A percentile compares a stretch with the other conserved stretches of the same genome.
phyloP scores from a whole-genome alignment of 2,113 vertebrate genomes.

The Xenopus borealis region DNA sequence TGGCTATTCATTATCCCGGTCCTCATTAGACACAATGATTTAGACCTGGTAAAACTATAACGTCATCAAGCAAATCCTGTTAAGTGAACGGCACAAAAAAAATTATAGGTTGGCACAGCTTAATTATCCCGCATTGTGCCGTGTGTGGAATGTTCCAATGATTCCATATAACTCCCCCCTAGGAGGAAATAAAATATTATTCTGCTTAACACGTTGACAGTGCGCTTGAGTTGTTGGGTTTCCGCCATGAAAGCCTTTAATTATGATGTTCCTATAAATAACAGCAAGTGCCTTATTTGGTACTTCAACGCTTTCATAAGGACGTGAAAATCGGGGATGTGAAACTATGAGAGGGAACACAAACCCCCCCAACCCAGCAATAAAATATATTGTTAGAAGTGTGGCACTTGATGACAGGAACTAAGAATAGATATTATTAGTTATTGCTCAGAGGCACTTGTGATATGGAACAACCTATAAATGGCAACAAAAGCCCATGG shows the following conservation, averaged over 20 bases:
- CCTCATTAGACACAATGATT: conserved; percentile 32
- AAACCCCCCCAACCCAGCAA: background rate
- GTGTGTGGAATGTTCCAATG: no score
- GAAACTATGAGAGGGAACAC: background rate
- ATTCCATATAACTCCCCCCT: background rate
- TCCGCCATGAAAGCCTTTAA: conserved; percentile 5
- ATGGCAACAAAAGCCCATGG: no score
- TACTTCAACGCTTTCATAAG: background rate
- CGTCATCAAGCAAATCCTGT: conserved; percentile 22
- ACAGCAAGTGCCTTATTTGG: conserved; percentile 1
- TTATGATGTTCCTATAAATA: conserved; percentile 30
- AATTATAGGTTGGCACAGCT: conserved; percentile 16
- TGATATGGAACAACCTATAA: no score
- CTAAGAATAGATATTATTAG: no score
- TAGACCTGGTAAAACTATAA: background rate
- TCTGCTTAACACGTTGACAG: background rate
- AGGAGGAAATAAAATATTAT: background rate
- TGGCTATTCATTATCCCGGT: background rate
- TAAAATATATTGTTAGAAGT: no score
- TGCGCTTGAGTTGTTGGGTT: conserved; percentile 7
- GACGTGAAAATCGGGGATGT: background rate
- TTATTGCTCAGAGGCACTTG: no score
- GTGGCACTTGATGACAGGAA: no score
- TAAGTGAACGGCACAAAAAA: conserved; percentile 12
- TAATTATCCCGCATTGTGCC: conserved; percentile 8